Evolutionary conservation across 2,888 invertebrate genomes (phyloP), one percentile per base, ranked within the genome.

Genomic region (Callinectes sapidus): DNA sequence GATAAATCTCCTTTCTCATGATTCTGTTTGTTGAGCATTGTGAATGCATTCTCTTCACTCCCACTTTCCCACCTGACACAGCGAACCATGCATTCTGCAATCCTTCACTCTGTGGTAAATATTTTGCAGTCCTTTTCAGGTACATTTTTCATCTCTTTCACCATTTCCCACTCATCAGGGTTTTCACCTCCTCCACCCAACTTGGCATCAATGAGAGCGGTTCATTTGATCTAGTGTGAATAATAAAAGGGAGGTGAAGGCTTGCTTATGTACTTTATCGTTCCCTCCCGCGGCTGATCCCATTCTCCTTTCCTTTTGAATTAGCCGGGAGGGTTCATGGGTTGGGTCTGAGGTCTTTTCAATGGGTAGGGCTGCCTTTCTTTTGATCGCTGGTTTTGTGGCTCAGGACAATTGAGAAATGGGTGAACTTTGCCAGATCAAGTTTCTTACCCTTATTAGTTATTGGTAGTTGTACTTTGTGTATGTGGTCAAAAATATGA

Each of bases 221-320:
- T n/a, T 13, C 87, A 77, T 91, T 91, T 91, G 91, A 91, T 91
- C 87, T 91, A 87, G 91, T 91, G 91, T 91, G 91, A 91, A 91
- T 91, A 87, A 91, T 91, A 87, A 91, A 91, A 87, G 48, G 71
- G 91, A 87, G 91, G 91, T 91, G 91, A 87, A 91, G 87, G 91
- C 91, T 91, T 91, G 54, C 91, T 87, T 87, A 71, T 91, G 91
- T 87, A 87, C 71, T 91, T 87, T 87, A 87, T 91, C 87, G 87
- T 71, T 87, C 91, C 91, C 91, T 91, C 87, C 91, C n/a, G 71
- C 71, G 87, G 91, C 85, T 91, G 87, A 85, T 87, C 87, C 71
- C 91, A 39, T 91, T 91, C 91, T 91, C 77, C 23, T 48, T 71
- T 71, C 71, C 91, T 61, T 91, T 91, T 91, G 91, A 91, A 91